These are phyloP conservation scores for Zoanthus sansibaricus DNA, from an alignment of 92 coral and sea anemone species.

Conservation along the genomic window DNA sequence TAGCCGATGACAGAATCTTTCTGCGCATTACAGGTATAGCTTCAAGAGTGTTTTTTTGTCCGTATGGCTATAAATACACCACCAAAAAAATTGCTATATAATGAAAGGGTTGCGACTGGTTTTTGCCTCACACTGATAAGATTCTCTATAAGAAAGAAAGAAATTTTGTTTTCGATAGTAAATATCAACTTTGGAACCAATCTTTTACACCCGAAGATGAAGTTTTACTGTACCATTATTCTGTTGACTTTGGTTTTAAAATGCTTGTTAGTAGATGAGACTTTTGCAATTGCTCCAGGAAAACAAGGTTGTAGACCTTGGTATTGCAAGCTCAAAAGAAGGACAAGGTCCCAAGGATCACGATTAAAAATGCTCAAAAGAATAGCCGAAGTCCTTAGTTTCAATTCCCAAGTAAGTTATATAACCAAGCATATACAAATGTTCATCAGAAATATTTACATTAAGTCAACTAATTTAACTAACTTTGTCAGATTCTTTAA, in stretches of 20 bases:
- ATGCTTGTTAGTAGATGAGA: neutral
- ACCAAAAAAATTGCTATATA: neutral
- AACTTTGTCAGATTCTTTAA: no score
- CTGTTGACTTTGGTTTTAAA: neutral
- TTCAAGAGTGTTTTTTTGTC: neutral
- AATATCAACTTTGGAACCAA: neutral
- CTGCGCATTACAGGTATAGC: neutral
- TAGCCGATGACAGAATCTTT: constrained; percentile 6
- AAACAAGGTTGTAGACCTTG: neutral
- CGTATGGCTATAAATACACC: neutral
- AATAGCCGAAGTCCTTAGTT: neutral
- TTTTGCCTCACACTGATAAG: neutral
- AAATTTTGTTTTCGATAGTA: neutral
- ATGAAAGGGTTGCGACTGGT: neutral
- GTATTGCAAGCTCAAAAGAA: neutral
- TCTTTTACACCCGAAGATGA: neutral
- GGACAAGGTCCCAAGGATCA: neutral
- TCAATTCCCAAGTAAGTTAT: neutral
- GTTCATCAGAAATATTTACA: neutral
- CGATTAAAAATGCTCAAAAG: neutral
- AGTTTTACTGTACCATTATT: neutral
- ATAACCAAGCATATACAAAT: neutral
- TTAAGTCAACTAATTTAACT: no score
- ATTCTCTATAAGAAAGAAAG: neutral
- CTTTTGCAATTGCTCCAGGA: neutral